phyloP scores from a whole-genome alignment of 2,888 invertebrate species.

The Conomelus anceps region DNA sequence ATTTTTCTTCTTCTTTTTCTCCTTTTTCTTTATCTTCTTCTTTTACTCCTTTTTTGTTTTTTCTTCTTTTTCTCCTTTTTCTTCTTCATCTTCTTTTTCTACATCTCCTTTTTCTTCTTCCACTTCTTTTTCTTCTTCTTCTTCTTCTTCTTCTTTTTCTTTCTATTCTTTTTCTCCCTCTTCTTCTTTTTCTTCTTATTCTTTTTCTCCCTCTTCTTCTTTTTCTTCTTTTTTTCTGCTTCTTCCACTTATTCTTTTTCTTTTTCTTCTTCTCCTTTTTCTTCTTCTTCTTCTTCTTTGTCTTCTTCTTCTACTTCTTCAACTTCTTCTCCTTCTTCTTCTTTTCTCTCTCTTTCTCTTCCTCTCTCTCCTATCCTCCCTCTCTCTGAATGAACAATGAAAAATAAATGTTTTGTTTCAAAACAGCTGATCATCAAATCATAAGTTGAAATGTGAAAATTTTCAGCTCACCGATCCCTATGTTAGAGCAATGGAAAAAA shows the following conservation, averaged over 20 bases:
- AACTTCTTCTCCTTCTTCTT: background rate
- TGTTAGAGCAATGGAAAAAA: too few species aligned
- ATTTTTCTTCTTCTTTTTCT: background rate
- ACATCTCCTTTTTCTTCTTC: background rate
- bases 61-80: background rate
- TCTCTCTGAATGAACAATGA: too few species aligned
- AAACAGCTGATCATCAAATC: too few species aligned
- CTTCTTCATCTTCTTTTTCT: background rate
- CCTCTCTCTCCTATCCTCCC: background rate
- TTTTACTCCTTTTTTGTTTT: background rate
- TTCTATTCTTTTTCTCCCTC: background rate
- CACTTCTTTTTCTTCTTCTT: background rate
- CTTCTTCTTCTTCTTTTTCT: background rate
- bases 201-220: too few species aligned
- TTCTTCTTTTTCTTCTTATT: too few species aligned
- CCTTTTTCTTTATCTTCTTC: background rate
- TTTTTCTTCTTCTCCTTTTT: background rate
- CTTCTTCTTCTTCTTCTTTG: too few species aligned
- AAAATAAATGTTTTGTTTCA: too few species aligned
- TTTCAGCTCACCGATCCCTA: too few species aligned
- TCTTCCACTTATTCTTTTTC: background rate
- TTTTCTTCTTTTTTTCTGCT: too few species aligned
- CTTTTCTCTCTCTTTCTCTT: background rate
- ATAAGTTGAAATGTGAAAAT: too few species aligned
- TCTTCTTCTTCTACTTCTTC: background rate